A percentile compares a stretch with the other conserved stretches of the same genome.
phyloP scores from a whole-genome alignment of 2,888 invertebrate genomes.

The Mesorhabditis belari region DNA sequence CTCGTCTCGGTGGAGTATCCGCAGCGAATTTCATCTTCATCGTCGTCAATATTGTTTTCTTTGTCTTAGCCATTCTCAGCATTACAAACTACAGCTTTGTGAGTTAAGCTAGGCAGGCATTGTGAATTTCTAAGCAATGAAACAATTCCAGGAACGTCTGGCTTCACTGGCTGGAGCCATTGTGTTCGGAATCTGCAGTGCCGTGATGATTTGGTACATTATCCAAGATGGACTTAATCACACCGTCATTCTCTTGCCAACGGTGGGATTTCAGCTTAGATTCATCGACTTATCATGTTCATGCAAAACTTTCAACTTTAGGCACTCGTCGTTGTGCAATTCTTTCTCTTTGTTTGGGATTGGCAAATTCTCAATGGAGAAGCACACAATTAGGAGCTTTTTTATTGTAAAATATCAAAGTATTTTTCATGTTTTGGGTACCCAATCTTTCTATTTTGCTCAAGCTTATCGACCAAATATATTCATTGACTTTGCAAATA shows the following conservation, averaged over 20 bases:
- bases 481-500: too few relatives aligned
- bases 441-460: background rate
- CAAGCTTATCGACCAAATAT: background rate
- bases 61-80: slow-evolving; percentile 17
- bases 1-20: slow-evolving; percentile 38
- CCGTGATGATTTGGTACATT: background rate
- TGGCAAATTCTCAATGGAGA: slow-evolving; percentile 48
- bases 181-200: background rate
- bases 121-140: background rate
- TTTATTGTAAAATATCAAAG: background rate
- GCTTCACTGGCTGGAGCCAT: background rate
- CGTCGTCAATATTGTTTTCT: slow-evolving; percentile 38
- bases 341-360: slow-evolving; percentile 48
- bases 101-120: background rate
- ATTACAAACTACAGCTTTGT: background rate
- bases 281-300: background rate
- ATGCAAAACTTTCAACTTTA: slow-evolving; percentile 1
- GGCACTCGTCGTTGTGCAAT: slow-evolving; percentile 35
- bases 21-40: slow-evolving; percentile 37
- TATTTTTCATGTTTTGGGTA: background rate
- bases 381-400: slow-evolving; percentile 17
- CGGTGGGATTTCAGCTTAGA: too few relatives aligned
- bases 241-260: background rate
- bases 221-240: background rate
- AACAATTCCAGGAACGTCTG: background rate